Base-by-base conservation (phyloP, 2,113 vertebrate genomes). In the Murina feae region DNA sequence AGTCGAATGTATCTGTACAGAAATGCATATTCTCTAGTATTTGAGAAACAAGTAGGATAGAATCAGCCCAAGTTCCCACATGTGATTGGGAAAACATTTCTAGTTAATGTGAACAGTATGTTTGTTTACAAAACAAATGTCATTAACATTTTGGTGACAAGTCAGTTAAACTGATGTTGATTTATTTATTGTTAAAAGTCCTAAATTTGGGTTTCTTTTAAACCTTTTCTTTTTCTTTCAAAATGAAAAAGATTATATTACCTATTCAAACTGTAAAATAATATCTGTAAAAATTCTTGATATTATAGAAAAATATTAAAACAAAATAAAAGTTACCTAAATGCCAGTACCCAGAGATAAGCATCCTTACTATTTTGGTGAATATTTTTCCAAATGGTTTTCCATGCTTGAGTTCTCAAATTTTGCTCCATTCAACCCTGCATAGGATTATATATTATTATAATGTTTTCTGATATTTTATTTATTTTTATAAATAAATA, bases 241-340 rank as follows among this genome's bases (percentile, higher is more conserved):
- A 91, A 89, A 68, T 37, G 18, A 58, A 83, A 95, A 80, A 75
- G 1, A 14, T 28, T 51, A 9, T 55, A 17, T 58, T 74, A 80
- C 74, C 79, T 92, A 71, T 44, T 92, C 23, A 66, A 80, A 82
- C 17, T 88, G 11, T 90, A 88, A 95, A 68, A 35, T 74, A 86
- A 53, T 39, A 66, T 0, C 23, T 37, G 9, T 28, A 42, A 88
- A 72, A 82, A 76, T 28, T 78, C 53, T 17, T 39, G 21, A 53
- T 9, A 2, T 86, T 71, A 60, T 6, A 32, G 39, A 66, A 90
- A 92, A 76, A 32, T 47, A 76, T 17, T 63, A 65, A 65, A 79
- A 25, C 1, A 84, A 86, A 76, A 10, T 58, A 78, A 63, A 84
- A 76, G 1, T 72, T 74, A 53, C 5, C 51, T 83, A 23, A 37